Percentiles rank a stretch among this genome's conserved stretches.
These are phyloP conservation scores for Dicerorhinus sumatrensis DNA, from an alignment of 2,113 vertebrate species.

Conservation along the genomic window DNA sequence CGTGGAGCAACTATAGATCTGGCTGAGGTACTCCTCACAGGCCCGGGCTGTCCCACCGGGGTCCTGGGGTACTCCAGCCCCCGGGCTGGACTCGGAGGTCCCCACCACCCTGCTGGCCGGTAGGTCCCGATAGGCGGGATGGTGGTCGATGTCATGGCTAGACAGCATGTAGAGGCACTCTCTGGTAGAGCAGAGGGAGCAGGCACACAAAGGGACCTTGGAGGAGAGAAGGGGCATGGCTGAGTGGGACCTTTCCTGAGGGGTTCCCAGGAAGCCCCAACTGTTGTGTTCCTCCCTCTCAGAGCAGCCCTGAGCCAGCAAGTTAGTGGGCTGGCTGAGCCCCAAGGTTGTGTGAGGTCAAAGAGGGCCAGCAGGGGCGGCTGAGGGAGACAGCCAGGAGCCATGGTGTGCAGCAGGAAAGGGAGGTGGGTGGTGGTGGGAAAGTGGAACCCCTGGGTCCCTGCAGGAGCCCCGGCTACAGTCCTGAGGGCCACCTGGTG, in stretches of 20 bases:
- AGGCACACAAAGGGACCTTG: conserved; percentile 83
- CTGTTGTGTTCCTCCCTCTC: background rate
- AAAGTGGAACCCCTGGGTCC: background rate
- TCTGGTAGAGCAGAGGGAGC: conserved; percentile 84
- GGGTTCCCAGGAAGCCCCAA: conserved; percentile 49
- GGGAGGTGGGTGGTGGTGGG: background rate
- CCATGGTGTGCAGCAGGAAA: background rate
- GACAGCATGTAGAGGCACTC: conserved; percentile 86
- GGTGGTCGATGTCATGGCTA: conserved; percentile 83
- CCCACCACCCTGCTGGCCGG: conserved; percentile 67
- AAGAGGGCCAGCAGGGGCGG: background rate
- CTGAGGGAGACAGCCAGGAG: background rate
- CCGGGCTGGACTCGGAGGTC: background rate
- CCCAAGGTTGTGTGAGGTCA: background rate
- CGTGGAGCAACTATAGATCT: conserved; percentile 81
- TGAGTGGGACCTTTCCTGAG: background rate
- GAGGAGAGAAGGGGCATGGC: background rate
- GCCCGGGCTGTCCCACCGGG: conserved; percentile 57
- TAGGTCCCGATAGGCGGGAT: conserved; percentile 62
- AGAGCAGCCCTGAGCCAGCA: conserved; percentile 20
- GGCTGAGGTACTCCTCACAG: conserved; percentile 81
- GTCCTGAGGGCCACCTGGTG: background rate
- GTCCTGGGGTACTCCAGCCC: conserved; percentile 49
- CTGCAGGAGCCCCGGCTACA: background rate
- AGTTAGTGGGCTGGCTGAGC: background rate